Base-by-base conservation (phyloP, 2,888 invertebrate species). In the Ptychoptera albimana region DNA sequence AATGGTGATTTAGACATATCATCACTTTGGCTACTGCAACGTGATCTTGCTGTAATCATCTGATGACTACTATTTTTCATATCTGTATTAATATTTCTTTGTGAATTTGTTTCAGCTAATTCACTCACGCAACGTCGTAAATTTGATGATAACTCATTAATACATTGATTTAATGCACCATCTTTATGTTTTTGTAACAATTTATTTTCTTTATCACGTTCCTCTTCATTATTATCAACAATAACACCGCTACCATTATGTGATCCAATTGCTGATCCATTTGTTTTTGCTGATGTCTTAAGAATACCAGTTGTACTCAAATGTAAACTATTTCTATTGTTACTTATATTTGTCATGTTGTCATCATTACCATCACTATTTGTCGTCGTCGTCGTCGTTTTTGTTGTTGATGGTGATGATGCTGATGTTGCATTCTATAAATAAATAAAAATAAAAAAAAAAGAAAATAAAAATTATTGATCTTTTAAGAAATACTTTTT, bases 121-220 rank as follows among this genome's bases (percentile, higher is more conserved):
- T 72, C 71, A 57, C 70, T 70, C 47, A 68, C 68, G 49, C 70
- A 71, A 48, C 71, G 62, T 53, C 70, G 59, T 42, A 62, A 67
- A 42, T 69, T 72, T n/a, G 70, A 67, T 35, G 79, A 79, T 51
- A 82, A 63, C 59, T 82, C 82, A 54, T 73, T 79, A 52, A 82
- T 77, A 59, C 81, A 82, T 62, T 81, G 79, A 53, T 66, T 63
- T 40, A 64, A 54, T 14, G 63, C 64, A 31, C 64, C 64, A 51
- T 66, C 58, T 42, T 58, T 59, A 47, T 57, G 54, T 45, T 55
- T 55, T 49, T 57, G 56, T 42, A 54, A 53, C 37, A 53, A 53
- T 47, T 60, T 60, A 52, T 63, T 61, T 51, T 64, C 60, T 44
- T 60, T 61, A 29, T 55, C 55, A 55, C 59, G 63, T 55, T 64